Base-by-base conservation (phyloP, 2,797 vertebrate genomes). In the Parauchenoglanis punctatus region DNA sequence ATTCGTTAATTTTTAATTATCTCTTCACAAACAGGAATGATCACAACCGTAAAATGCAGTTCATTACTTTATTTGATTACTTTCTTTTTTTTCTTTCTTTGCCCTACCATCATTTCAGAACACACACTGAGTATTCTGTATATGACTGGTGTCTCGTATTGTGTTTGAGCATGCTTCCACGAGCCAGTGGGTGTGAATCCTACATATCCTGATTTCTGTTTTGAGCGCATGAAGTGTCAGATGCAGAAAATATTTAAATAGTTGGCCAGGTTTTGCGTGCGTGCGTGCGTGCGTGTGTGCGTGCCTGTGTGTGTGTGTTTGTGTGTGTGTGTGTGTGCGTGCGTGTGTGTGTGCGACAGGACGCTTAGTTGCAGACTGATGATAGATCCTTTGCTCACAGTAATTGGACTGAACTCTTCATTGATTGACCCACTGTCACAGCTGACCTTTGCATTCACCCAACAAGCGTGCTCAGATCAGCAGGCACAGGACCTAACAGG, bases 321-420 rank as follows among this genome's bases (percentile, higher is more conserved):
- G 61, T 40, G 73, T 35, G 46, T 85, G n/a, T 49, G 78, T 44
- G 67, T 46, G 61, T 40, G 73, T 35, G 77, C 3, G 78, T 23
- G 44, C 52, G 84, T 49, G 70, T 18, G 59, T 65, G 63, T 25
- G 15, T 73, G 46, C 54, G 35, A 73, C 63, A 85, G 68, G 63
- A 84, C 61, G 81, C 31, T 76, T 81, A 56, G 63, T 85, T 28
- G 44, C 85, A 83, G 20, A 13, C n/a, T 80, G 86, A 86, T 83
- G 67, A 82, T 83, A 63, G 63, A 83, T 85, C 72, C 70, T 76
- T 81, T 52, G 61, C 80, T 78, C 72, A 70, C 88, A 78, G 73
- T 88, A 88, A 88, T 88, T 88, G 85, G 85, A 86, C 80, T 88
- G 85, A 86, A 86, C 40, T 77, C 85, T 83, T 88, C 54, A 88